These are phyloP conservation scores for Amphipoea lucens DNA, from an alignment of 2,888 invertebrate species.

Conservation along the genomic window DNA sequence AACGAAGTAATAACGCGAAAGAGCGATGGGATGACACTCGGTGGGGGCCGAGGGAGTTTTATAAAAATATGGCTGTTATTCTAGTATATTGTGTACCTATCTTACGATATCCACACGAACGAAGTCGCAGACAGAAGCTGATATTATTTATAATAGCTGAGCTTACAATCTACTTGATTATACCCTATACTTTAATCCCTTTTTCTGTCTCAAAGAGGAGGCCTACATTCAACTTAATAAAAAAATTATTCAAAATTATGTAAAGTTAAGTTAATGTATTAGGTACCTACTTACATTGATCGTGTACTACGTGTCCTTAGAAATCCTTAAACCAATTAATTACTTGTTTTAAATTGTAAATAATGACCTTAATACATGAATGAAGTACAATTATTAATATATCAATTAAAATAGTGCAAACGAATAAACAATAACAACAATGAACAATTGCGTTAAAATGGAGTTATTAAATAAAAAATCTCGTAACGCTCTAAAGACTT, in stretches of 20 bases:
- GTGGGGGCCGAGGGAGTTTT: too few species aligned
- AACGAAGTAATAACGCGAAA: too few species aligned
- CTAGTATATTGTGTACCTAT: not conserved
- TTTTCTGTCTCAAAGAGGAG: not conserved
- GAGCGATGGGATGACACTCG: too few species aligned
- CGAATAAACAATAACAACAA: not conserved
- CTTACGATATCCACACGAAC: not conserved
- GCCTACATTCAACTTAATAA: not conserved
- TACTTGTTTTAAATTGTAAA: constrained; percentile 16
- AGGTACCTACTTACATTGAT: not conserved
- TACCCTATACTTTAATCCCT: not conserved
- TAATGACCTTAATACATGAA: constrained; percentile 3
- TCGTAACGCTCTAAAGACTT: not conserved
- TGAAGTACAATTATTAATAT: not conserved
- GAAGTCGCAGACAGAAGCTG: not conserved
- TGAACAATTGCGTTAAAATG: too few species aligned
- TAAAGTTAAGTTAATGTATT: not conserved
- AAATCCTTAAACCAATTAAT: constrained; percentile 3
- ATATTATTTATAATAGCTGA: not conserved
- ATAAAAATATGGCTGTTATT: not conserved
- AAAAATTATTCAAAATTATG: constrained; percentile 5
- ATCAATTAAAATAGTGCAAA: not conserved
- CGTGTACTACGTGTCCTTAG: not conserved
- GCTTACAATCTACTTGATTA: not conserved
- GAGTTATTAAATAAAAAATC: not conserved